These are phyloP conservation scores for Pedetes capensis DNA, from an alignment of 2,113 vertebrate genomes.

Conservation along the genomic window DNA sequence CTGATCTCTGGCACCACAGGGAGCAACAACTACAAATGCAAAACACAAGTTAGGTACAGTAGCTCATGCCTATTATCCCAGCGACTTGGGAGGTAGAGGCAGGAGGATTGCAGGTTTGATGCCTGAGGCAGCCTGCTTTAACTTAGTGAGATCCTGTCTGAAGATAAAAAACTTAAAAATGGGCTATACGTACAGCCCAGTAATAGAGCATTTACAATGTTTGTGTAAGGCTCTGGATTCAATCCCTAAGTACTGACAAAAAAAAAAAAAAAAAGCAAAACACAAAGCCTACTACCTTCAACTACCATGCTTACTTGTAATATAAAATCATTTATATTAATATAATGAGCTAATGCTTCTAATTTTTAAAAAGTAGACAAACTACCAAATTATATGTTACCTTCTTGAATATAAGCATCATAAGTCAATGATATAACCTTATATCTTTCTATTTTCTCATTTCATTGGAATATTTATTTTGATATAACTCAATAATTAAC, in stretches of 20 bases:
- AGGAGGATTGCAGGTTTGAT: too few relatives aligned
- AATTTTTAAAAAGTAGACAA: constrained; percentile 29
- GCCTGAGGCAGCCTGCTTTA: too few relatives aligned
- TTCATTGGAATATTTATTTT: background rate
- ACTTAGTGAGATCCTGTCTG: too few relatives aligned
- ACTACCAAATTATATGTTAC: background rate
- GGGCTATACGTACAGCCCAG: too few relatives aligned
- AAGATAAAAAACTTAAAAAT: too few relatives aligned
- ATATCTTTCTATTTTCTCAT: background rate
- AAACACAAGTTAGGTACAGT: too few relatives aligned
- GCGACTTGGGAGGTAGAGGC: too few relatives aligned
- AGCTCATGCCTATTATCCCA: too few relatives aligned
- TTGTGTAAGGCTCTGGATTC: background rate
- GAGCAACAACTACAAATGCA: too few relatives aligned
- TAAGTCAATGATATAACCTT: background rate
- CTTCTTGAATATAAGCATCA: background rate
- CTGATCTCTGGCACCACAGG: too few relatives aligned
- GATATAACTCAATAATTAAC: background rate
- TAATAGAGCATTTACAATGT: background rate
- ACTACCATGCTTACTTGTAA: background rate
- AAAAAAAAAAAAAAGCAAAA: background rate
- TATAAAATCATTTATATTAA: background rate
- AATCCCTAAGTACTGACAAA: background rate
- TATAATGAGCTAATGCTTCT: background rate
- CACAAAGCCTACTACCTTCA: background rate